phyloP scores from a whole-genome alignment of 1,140 invertebrate species.

The Pogonomyrmex californicus region DNA sequence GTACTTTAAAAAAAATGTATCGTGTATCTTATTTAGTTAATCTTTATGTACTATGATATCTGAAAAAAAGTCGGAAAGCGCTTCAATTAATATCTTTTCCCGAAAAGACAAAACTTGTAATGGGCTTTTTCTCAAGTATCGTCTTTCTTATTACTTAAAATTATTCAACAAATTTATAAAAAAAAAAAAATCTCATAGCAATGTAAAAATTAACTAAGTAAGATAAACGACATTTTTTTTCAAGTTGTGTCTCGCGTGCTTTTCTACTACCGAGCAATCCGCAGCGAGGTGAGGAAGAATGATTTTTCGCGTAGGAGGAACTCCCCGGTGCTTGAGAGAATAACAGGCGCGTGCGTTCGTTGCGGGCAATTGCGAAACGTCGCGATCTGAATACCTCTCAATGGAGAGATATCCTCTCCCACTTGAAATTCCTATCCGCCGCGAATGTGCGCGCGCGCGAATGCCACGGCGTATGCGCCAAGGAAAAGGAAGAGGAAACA shows the following conservation, averaged over 20 bases:
- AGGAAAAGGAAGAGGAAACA: slow-evolving; percentile 65
- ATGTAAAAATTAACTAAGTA: no score
- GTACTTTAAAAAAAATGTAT: background rate
- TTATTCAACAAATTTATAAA: no score
- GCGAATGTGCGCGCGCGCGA: slow-evolving; percentile 36
- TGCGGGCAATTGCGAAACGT: slow-evolving; percentile 55
- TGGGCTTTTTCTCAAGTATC: no score
- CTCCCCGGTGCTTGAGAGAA: slow-evolving; percentile 33
- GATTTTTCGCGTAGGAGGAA: slow-evolving; percentile 54
- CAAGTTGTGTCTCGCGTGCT: background rate
- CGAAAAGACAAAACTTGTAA: no score
- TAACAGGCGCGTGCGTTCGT: slow-evolving; percentile 41
- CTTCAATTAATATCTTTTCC: no score
- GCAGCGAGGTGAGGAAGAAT: slow-evolving; percentile 23
- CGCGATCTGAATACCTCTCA: slow-evolving; percentile 53
- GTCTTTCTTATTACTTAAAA: no score
- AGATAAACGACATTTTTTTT: background rate
- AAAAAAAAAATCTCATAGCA: no score
- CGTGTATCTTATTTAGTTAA: background rate
- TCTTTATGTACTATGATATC: no score
- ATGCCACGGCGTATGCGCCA: slow-evolving; percentile 14
- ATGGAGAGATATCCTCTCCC: slow-evolving; percentile 55
- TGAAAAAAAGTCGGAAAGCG: no score
- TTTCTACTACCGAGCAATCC: background rate
- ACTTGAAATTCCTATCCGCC: slow-evolving; percentile 49